Percentiles rank a stretch among this genome's conserved stretches.
These are phyloP conservation scores for Diglossa cyanea DNA, from an alignment of 2,797 vertebrate genomes.

Conservation along the genomic window DNA sequence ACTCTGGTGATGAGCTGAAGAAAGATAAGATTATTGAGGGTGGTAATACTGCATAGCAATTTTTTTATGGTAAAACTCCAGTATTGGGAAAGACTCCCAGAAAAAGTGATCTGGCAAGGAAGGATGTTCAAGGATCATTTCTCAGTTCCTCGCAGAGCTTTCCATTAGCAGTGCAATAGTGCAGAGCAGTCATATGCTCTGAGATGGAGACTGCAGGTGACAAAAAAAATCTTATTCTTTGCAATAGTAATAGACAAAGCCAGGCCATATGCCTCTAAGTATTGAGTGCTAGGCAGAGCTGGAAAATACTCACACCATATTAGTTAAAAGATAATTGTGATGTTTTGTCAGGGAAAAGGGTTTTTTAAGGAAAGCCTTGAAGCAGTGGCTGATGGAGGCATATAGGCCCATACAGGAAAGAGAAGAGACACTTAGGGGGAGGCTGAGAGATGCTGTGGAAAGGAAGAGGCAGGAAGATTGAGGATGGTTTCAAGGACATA, in stretches of 20 bases:
- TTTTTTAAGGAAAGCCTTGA: neutral
- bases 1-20: neutral
- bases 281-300: neutral
- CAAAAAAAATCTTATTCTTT: neutral
- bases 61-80: neutral
- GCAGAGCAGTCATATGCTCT: fast-evolving
- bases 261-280: neutral
- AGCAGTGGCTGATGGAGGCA: fast-evolving
- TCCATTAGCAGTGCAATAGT: neutral
- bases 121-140: neutral
- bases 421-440: neutral
- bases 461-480: neutral
- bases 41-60: neutral
- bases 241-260: neutral
- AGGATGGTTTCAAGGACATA: neutral
- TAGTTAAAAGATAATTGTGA: neutral
- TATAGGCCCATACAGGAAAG: neutral
- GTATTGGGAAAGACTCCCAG: neutral
- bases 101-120: neutral
- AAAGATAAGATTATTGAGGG: neutral
- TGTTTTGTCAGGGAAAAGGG: neutral
- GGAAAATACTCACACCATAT: neutral
- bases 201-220: neutral
- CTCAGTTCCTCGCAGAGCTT: neutral
- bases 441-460: neutral